Conservation (phyloP, 2,888 invertebrate genomes). For the Prosapia bicincta region DNA sequence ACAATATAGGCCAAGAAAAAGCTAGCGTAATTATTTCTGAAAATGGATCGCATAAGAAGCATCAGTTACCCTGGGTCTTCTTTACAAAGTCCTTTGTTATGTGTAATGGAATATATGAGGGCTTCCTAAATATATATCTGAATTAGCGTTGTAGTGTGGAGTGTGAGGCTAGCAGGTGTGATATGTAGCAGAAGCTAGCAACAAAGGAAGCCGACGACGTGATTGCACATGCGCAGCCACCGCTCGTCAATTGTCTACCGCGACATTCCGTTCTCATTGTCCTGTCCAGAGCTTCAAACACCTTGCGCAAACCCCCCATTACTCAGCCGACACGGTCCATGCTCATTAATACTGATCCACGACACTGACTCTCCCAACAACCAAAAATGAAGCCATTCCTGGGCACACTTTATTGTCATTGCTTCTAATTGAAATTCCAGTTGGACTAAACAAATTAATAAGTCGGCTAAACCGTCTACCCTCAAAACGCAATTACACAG, state of each 20-base stretch:
- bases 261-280: not conserved
- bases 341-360: slow-evolving; percentile 2
- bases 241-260: slow-evolving; percentile 2
- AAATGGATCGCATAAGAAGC: too few species aligned
- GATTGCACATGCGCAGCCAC: not conserved
- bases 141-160: not conserved
- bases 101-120: too few species aligned
- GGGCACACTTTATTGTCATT: slow-evolving; percentile 2
- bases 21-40: too few species aligned
- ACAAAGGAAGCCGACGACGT: not conserved
- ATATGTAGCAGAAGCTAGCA: slow-evolving; percentile 2
- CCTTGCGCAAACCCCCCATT: not conserved
- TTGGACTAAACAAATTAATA: not conserved
- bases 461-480: not conserved
- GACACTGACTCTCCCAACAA: not conserved
- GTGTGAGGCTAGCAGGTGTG: not conserved
- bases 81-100: too few species aligned
- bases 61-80: too few species aligned
- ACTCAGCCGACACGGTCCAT: not conserved
- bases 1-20: too few species aligned
- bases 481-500: not conserved
- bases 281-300: not conserved
- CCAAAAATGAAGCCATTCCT: slow-evolving; percentile 2
- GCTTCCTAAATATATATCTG: too few species aligned
- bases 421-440: not conserved